Evolutionary conservation across 2,797 vertebrate species (phyloP), one percentile per base, ranked within the genome.

Genomic region (Mionectes olivaceus): DNA sequence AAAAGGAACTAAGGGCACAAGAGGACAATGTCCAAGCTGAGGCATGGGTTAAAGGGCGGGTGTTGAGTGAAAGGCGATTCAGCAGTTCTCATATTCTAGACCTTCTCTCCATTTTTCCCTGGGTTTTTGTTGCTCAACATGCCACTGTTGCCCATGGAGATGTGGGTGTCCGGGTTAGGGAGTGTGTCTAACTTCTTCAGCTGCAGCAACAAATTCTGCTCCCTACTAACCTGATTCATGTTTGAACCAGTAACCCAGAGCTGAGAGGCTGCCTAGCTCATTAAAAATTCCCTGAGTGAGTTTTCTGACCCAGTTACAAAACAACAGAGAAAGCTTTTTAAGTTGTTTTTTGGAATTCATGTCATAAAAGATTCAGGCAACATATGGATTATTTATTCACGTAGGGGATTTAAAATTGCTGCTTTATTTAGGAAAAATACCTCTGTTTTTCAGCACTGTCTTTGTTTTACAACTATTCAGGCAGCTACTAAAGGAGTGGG

Each of bases 361-460:
- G 55, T 93, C 81, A 96, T 97, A 81, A 96, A 96, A 95, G 67
- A 97, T 96, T 95, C 84, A 97, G 79, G 81, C 69, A 92, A 90
- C 77, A 53, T 82, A 94, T 96, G 87, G 93, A 91, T 96, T 96
- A 96, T 97, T 97, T 95, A 97, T 70, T 93, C 86, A 60, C 1
- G 0, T 14, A 33, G 57, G 52, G 76, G 33, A 87, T 95, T 93
- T 81, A 27, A 88, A 92, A 84, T 46, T 75, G 69, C 41, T 87
- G 41, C 57, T 88, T 95, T 94, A 87, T 75, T 90, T 84, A 73
- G 67, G 32, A 83, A 92, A 87, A 57, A 39, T 5, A 27, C 27
- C 44, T 74, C 64, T 77, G 10, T 70, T 85, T 86, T 96, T 73
- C 75, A 80, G 21, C 39, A 39, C 39, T 56, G 24, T n/a, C 33